Conservation (phyloP, 2,797 vertebrate genomes). For the Acanthiza pusilla region DNA sequence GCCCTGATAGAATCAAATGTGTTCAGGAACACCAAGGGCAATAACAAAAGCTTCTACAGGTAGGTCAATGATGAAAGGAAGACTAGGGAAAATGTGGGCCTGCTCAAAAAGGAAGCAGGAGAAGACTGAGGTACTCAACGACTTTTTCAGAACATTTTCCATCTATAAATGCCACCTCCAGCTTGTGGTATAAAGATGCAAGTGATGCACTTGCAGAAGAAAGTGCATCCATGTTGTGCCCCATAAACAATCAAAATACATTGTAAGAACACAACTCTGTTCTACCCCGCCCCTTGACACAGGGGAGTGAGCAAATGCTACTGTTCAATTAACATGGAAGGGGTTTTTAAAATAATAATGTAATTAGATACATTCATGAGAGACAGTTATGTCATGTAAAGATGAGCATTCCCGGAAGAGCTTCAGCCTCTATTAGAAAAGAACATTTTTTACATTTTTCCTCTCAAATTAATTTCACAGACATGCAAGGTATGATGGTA, state of each 20-base stretch:
- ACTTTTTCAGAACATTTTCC: background rate
- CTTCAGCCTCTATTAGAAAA: constrained; percentile 32
- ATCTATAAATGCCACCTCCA: background rate
- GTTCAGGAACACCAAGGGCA: background rate
- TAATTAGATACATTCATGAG: constrained; percentile 49
- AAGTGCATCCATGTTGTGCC: background rate
- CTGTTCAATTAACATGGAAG: constrained; percentile 7
- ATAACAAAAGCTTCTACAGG: background rate
- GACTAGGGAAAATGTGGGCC: background rate
- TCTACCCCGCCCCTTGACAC: background rate
- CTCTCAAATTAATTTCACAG: background rate
- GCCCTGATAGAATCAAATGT: background rate
- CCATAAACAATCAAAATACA: background rate
- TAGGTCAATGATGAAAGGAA: background rate
- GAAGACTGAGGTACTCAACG: background rate
- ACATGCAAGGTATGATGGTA: background rate
- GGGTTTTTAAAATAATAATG: constrained; percentile 40
- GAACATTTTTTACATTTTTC: constrained; percentile 23
- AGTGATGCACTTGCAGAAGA: background rate
- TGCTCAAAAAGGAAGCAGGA: background rate
- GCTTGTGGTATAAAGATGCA: background rate
- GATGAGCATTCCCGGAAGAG: constrained; percentile 56
- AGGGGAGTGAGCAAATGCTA: background rate
- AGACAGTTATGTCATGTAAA: constrained; percentile 57
- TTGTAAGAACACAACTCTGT: background rate